phyloP scores from a whole-genome alignment of 2,797 vertebrate species.

The Cetoscarus ocellatus region DNA sequence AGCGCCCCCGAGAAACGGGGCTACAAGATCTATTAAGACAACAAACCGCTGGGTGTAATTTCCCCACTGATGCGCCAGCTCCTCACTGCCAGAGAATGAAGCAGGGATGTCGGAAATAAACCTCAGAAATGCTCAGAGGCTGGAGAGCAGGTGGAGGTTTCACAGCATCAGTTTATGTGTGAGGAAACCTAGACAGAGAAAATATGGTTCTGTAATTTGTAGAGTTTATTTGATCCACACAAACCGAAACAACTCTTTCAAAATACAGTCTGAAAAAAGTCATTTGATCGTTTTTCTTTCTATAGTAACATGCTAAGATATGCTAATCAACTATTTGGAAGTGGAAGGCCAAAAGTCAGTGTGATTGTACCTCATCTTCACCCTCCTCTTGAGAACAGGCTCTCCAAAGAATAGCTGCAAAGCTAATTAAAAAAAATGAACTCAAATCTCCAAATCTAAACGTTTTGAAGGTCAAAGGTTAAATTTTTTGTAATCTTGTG shows the following conservation, averaged over 20 bases:
- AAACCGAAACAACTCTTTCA: not conserved
- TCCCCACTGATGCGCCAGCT: conserved; percentile 71
- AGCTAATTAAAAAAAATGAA: too few species aligned
- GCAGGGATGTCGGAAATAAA: conserved; percentile 54
- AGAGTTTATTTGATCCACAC: conserved; percentile 2
- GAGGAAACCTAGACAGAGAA: not conserved
- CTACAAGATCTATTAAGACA: conserved; percentile 74
- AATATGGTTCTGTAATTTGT: conserved; percentile 7
- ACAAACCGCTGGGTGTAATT: conserved; percentile 78
- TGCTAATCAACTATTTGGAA: too few species aligned
- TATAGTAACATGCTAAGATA: too few species aligned
- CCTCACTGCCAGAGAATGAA: conserved; percentile 68
- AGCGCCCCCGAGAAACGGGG: conserved; percentile 62
- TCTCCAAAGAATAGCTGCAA: too few species aligned
- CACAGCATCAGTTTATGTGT: conserved; percentile 5
- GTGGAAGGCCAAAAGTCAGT: too few species aligned
- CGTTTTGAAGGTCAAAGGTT: too few species aligned
- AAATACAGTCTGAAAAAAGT: not conserved
- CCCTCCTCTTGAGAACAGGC: too few species aligned
- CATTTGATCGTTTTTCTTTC: not conserved
- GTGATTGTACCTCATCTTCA: too few species aligned
- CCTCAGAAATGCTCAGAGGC: conserved; percentile 47
- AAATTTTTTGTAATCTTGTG: too few species aligned
- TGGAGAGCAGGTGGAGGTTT: conserved; percentile 43
- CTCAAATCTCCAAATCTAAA: too few species aligned